phyloP scores from a whole-genome alignment of 2,797 vertebrate species.

The Lacerta bilineata region DNA sequence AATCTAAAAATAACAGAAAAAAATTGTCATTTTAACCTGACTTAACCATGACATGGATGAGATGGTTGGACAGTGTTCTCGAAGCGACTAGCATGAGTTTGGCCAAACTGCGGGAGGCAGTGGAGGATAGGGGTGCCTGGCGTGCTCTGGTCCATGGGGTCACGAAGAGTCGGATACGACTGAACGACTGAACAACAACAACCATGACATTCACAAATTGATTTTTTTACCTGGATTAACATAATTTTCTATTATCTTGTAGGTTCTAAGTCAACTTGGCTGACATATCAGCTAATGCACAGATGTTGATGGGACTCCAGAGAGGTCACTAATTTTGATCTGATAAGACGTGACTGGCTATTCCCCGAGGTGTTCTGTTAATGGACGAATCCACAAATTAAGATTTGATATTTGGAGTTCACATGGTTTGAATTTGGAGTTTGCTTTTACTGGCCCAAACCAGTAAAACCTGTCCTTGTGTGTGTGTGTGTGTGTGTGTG shows the following conservation, averaged over 20 bases:
- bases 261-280: not conserved
- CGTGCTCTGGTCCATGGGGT: too few relatives aligned
- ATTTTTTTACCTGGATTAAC: not conserved
- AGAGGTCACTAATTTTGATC: not conserved
- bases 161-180: too few relatives aligned
- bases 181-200: too few relatives aligned
- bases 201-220: not conserved
- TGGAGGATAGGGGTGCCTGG: too few relatives aligned
- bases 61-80: too few relatives aligned
- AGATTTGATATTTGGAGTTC: not conserved
- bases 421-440: not conserved
- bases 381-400: not conserved
- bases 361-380: not conserved
- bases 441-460: not conserved
- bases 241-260: not conserved
- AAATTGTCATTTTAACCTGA: not conserved
- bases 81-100: too few relatives aligned
- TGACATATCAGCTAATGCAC: too few relatives aligned
- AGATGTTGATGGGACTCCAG: too few relatives aligned
- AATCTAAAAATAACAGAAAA: not conserved
- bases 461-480: not conserved
- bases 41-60: not conserved
- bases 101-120: too few relatives aligned
- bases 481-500: too few relatives aligned
- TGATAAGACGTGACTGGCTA: not conserved